Evolutionary conservation across 1,140 invertebrate species (phyloP).

Genomic region (Caenorhabditis brenneri): DNA sequence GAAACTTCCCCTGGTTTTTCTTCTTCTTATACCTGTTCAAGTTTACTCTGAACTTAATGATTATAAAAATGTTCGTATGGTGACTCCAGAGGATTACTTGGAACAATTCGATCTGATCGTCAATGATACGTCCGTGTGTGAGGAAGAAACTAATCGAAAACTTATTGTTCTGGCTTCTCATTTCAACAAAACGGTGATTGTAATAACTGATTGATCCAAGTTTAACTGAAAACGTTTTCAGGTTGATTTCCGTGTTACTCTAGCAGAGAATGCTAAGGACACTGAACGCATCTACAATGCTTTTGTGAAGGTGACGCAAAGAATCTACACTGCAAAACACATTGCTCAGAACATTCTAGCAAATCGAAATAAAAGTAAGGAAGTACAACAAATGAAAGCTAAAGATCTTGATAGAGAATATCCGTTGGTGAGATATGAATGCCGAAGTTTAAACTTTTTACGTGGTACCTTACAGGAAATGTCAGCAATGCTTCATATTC

Average conservation of each 20-base stretch:
- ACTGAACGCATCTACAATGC: not conserved
- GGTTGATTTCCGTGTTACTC: not conserved
- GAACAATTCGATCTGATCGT: not conserved
- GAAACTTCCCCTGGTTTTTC: not conserved
- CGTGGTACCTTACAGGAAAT: not conserved
- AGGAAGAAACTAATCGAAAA: not conserved
- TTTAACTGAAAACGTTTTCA: not conserved
- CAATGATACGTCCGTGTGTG: not conserved
- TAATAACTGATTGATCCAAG: not conserved
- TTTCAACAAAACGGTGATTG: not conserved
- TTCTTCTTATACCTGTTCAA: not conserved
- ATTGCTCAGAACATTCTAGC: not conserved
- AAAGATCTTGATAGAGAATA: not conserved
- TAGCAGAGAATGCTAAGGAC: not conserved
- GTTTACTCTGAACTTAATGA: not conserved
- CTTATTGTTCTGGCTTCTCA: not conserved
- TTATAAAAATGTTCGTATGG: not conserved
- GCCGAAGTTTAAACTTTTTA: too few species aligned
- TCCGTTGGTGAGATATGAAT: not conserved
- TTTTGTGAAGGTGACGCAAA: not conserved
- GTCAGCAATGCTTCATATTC: not conserved
- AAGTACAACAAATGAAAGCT: not conserved
- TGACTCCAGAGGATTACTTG: not conserved
- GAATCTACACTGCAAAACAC: not conserved
- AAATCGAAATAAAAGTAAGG: not conserved